Percentiles rank a stretch among this genome's conserved stretches.
These are phyloP conservation scores for Leucophora obtusa DNA, from an alignment of 2,888 invertebrate species.

Conservation along the genomic window DNA sequence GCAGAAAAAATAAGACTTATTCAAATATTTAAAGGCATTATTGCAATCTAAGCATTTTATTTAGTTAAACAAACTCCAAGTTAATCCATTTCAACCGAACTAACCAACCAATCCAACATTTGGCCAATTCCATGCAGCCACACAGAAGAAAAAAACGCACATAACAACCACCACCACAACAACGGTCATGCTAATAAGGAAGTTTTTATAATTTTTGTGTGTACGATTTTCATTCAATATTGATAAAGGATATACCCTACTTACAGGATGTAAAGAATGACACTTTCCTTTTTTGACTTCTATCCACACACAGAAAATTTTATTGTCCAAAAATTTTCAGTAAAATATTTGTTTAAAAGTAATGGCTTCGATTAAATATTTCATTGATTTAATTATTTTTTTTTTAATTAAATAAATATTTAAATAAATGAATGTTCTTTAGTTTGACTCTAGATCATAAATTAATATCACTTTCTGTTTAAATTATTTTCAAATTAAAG, in stretches of 20 bases:
- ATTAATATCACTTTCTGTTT: no score
- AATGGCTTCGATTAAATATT: no score
- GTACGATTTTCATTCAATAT: slow-evolving; percentile 10
- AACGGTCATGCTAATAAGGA: slow-evolving; percentile 42
- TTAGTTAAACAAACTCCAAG: slow-evolving; percentile 40
- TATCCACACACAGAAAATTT: no score
- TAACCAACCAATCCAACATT: background rate
- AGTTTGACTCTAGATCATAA: no score
- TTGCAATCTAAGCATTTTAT: slow-evolving; percentile 37
- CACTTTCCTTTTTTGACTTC: no score
- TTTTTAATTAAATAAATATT: no score
- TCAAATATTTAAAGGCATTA: slow-evolving; percentile 35
- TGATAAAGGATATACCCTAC: background rate
- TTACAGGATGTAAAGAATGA: background rate
- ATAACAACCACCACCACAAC: background rate
- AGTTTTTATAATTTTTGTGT: slow-evolving; percentile 19
- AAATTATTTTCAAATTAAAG: no score
- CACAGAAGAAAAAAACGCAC: slow-evolving; percentile 25
- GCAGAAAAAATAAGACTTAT: slow-evolving; percentile 29
- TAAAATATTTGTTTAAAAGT: no score
- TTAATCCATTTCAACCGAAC: slow-evolving; percentile 25
- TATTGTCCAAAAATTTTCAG: no score
- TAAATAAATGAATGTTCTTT: no score
- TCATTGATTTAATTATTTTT: no score
- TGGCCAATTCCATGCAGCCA: slow-evolving; percentile 5